Base-by-base conservation (phyloP, 2,888 invertebrate genomes). In the Ectropis crepuscularia region DNA sequence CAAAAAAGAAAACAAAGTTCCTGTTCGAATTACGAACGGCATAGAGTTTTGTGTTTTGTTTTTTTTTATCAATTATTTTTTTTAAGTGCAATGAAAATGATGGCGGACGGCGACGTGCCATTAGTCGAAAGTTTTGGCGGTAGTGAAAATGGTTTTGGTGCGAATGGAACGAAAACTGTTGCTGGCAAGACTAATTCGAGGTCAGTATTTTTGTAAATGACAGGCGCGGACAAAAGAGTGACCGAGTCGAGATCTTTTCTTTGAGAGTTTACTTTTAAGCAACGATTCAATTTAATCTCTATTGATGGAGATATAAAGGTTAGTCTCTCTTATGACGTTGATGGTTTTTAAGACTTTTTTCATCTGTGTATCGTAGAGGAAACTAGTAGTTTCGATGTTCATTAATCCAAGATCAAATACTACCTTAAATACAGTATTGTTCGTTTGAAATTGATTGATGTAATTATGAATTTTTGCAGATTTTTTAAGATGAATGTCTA, bases 21-120 rank as follows among this genome's bases (percentile, higher is more conserved):
- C 47, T 59, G 11, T 59, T 59, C 43, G 57, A 50, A 50, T 57
- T 61, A n/a, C 61, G 57, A 61, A 65, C 64, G 47, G 53, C 45
- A 51, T 43, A 46, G 16, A 28, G 55, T 48, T 28, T 55, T 59
- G 55, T 65, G 67, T 71, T 72, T 71, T 64, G 67, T 71, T 62
- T 72, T 76, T 76, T 71, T 69, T 66, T 71, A 68, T 67, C 57
- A 72, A 68, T 38, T n/a, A n/a, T n/a, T n/a, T 59, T 47, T 50
- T 48, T 12, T 10, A 65, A 69, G 68, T 74, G 71, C 61, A 73
- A 75, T 76, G 79, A 79, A 67, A 76, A 84, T 77, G 67, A 89
- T 92, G 89, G 89, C 91, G 67, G 92, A 92, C 77, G 92, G 92
- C 73, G 92, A 92, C 74, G 82, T 90, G 77, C 92, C 92, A 65